Percentiles rank a stretch among this genome's conserved stretches.
Evolutionary conservation across 1,140 invertebrate genomes (phyloP).

Genomic region (Procambarus clarkii): DNA sequence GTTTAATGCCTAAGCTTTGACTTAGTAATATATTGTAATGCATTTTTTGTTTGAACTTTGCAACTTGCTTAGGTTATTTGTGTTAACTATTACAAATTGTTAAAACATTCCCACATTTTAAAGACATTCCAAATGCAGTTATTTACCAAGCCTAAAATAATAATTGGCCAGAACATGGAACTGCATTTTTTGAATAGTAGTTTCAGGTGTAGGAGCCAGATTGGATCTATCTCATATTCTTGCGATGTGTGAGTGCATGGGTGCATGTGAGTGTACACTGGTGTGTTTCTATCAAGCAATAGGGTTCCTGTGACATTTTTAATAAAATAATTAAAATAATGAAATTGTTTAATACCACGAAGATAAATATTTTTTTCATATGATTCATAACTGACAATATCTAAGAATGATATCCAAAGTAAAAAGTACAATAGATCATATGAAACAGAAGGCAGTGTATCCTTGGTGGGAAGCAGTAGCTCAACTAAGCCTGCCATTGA

Average conservation of each 20-base stretch:
- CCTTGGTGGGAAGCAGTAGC: too few relatives aligned
- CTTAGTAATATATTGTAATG: background rate
- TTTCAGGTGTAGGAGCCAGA: background rate
- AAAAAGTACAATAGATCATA: too few relatives aligned
- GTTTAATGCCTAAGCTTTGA: background rate
- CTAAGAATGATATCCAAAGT: too few relatives aligned
- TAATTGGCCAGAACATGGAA: slow-evolving; percentile 5
- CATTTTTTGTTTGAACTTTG: background rate
- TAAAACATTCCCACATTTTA: background rate
- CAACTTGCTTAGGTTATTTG: too few relatives aligned
- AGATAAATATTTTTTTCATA: too few relatives aligned
- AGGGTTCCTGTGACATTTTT: slow-evolving; percentile 3
- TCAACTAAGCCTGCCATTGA: too few relatives aligned
- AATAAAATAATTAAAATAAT: background rate
- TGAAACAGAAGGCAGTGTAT: too few relatives aligned
- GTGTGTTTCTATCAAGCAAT: slow-evolving; percentile 10
- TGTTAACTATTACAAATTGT: background rate
- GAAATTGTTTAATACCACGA: background rate
- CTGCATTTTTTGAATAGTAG: background rate
- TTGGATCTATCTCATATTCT: background rate
- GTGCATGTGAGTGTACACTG: background rate
- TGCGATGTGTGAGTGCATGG: background rate
- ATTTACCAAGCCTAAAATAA: background rate
- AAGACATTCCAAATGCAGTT: background rate
- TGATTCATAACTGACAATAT: too few relatives aligned